Evolutionary conservation across 1,140 invertebrate species (phyloP).

Genomic region (Zaprionus africanus): DNA sequence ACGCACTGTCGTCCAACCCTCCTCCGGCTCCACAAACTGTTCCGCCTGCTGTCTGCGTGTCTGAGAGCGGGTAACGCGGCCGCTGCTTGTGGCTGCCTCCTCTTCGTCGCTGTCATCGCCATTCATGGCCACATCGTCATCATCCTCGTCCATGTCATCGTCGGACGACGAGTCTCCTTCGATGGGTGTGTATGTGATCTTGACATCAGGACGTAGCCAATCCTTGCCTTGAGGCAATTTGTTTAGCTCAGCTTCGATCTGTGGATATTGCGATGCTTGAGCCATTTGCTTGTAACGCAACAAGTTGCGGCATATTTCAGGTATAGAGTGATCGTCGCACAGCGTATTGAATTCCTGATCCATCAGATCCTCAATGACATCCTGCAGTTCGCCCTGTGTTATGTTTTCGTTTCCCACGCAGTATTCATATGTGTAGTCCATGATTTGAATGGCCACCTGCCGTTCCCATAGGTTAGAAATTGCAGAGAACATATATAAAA

Average conservation of each 20-base stretch:
- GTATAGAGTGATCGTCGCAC: slow-evolving; percentile 87
- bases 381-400: slow-evolving; percentile 86
- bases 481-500: not conserved
- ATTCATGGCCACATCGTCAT: slow-evolving; percentile 61
- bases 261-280: slow-evolving; percentile 77
- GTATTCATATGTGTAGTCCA: slow-evolving; percentile 86
- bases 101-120: slow-evolving; percentile 80
- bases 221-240: slow-evolving; percentile 81
- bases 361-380: slow-evolving; percentile 87
- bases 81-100: slow-evolving; percentile 46
- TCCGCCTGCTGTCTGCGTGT: slow-evolving; percentile 70
- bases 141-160: slow-evolving; percentile 82
- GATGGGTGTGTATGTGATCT: slow-evolving; percentile 71
- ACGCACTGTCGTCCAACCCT: slow-evolving; percentile 87
- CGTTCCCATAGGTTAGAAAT: slow-evolving; percentile 60
- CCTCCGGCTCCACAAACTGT: slow-evolving; percentile 86
- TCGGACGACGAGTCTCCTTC: slow-evolving; percentile 84
- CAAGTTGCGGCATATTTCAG: slow-evolving; percentile 85
- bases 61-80: slow-evolving; percentile 69
- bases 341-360: slow-evolving; percentile 88
- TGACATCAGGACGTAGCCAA: slow-evolving; percentile 82
- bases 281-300: slow-evolving; percentile 84
- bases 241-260: slow-evolving; percentile 80
- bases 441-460: slow-evolving; percentile 86
- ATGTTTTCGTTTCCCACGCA: slow-evolving; percentile 86